Evolutionary conservation across 1,140 invertebrate genomes (phyloP).

Genomic region (Heterodera schachtii): DNA sequence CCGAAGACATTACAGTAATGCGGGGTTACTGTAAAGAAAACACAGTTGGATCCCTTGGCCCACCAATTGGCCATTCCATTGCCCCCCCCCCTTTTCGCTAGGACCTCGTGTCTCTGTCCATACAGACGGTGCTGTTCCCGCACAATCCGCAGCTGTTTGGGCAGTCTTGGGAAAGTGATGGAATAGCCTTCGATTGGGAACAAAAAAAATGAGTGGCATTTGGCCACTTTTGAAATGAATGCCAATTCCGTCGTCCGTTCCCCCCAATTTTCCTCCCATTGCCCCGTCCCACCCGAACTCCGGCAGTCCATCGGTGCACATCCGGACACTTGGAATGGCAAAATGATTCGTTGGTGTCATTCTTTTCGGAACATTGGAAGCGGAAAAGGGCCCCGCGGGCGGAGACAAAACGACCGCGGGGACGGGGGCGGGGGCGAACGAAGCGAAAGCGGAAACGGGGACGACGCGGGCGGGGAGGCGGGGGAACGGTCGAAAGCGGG

Average conservation of each 20-base stretch:
- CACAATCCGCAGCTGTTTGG: constrained; percentile 3
- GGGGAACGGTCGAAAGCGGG: not conserved
- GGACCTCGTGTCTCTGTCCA: constrained; percentile 7
- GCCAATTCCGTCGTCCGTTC: not conserved
- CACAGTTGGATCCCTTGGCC: too few species aligned
- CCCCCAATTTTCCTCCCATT: not conserved
- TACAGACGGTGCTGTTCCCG: not conserved
- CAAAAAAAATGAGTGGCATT: not conserved
- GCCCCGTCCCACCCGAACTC: not conserved
- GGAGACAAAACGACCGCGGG: not conserved
- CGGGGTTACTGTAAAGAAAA: too few species aligned
- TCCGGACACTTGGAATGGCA: not conserved
- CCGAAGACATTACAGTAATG: too few species aligned
- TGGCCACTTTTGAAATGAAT: too few species aligned
- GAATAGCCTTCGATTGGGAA: not conserved
- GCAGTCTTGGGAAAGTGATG: constrained; percentile 2
- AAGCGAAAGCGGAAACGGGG: not conserved
- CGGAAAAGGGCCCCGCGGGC: not conserved
- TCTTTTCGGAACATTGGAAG: constrained; percentile 2
- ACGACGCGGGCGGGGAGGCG: not conserved
- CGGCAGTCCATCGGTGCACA: constrained; percentile 2
- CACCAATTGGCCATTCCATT: too few species aligned
- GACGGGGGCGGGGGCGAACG: not conserved
- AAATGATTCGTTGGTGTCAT: not conserved
- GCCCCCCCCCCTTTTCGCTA: too few species aligned